A percentile compares a stretch with the other conserved stretches of the same genome.
phyloP scores from a whole-genome alignment of 1,140 invertebrate genomes.

The Coenobita brevimanus region DNA sequence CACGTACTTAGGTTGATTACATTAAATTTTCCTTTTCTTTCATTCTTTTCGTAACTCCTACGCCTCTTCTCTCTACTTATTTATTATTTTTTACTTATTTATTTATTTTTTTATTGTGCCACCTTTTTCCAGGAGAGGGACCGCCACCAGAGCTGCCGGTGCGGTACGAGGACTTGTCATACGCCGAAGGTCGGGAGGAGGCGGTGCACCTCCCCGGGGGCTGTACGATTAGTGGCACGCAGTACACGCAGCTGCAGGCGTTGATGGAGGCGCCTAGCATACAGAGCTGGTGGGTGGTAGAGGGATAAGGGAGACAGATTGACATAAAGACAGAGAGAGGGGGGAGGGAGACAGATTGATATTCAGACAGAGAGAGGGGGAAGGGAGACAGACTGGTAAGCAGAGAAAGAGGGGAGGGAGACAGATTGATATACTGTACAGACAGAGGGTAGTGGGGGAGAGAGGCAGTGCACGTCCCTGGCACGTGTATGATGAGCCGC shows the following conservation, averaged over 20 bases:
- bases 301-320: neutral
- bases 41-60: too few species aligned
- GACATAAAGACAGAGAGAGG: neutral
- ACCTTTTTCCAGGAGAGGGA: slow-evolving; percentile 6
- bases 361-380: neutral
- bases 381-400: neutral
- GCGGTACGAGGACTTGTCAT: slow-evolving; percentile 36
- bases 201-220: slow-evolving; percentile 48
- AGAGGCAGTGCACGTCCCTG: too few species aligned
- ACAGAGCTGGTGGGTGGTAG: slow-evolving; percentile 39
- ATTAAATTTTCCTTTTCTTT: too few species aligned
- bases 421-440: neutral
- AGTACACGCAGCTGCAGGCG: slow-evolving; percentile 38
- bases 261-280: slow-evolving; percentile 59
- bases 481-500: too few species aligned
- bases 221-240: slow-evolving; percentile 29
- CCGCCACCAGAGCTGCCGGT: neutral
- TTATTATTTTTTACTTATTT: neutral
- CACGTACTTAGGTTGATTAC: too few species aligned
- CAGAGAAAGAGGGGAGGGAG: neutral
- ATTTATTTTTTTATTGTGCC: neutral
- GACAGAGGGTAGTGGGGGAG: neutral
- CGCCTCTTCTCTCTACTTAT: too few species aligned
- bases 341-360: neutral
- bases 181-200: slow-evolving; percentile 38